Conservation (phyloP, 2,113 vertebrate species). For the Neomonachus schauinslandi region DNA sequence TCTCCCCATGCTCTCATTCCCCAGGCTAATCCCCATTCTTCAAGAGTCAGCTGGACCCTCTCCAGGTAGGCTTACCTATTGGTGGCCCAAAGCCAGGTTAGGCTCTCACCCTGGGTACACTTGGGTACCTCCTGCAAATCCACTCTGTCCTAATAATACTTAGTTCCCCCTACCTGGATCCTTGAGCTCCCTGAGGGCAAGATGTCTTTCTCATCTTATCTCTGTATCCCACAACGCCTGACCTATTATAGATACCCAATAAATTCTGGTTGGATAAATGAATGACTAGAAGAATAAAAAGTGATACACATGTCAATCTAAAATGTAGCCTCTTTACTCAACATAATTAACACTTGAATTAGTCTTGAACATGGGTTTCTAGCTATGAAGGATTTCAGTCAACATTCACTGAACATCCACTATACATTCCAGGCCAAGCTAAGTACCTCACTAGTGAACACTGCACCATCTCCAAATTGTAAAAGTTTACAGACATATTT, state of each 20-base stretch:
- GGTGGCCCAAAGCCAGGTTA: background rate
- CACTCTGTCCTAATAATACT: background rate
- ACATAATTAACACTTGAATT: background rate
- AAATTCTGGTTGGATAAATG: background rate
- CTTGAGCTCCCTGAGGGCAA: background rate
- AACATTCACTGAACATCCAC: background rate
- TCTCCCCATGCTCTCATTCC: background rate
- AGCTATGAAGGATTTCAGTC: background rate
- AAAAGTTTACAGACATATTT: background rate
- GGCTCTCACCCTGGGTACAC: background rate
- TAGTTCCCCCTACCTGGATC: background rate
- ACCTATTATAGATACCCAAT: background rate
- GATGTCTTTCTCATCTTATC: background rate
- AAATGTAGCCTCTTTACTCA: slow-evolving; percentile 30
- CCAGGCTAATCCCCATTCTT: background rate
- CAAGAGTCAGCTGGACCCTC: background rate
- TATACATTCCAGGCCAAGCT: background rate
- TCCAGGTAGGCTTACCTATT: background rate
- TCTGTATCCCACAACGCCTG: background rate
- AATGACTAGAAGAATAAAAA: background rate
- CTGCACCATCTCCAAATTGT: background rate
- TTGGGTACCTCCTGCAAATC: background rate
- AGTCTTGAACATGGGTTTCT: background rate
- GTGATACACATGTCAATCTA: background rate
- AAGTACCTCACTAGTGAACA: background rate